Evolutionary conservation across 2,888 invertebrate genomes (phyloP), one percentile per base, ranked within the genome.

Genomic region (Crepidodera aurea): DNA sequence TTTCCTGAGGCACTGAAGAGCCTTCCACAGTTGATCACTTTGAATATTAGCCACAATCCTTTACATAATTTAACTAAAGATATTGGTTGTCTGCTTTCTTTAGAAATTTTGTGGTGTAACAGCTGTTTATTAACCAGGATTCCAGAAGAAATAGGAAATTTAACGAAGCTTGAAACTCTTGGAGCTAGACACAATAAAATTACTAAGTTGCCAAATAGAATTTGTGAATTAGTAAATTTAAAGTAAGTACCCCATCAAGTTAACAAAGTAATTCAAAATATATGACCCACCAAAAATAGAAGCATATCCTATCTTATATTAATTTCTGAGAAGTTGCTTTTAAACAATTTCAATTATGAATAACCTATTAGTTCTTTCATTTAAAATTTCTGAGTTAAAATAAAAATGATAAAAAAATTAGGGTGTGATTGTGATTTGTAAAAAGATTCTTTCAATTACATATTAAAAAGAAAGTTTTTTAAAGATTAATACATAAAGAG

Each of bases 21-120:
- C 65, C 78, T 90, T 69, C 84, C 84, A 69, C 84, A 85, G 62
- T 79, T 90, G 39, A 84, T 86, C 40, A 85, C 85, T 69, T 79
- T 90, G 57, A 90, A 90, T 73, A 77, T 90, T 42, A 89, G 89
- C 76, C 88, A 89, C 71, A 90, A 90, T 77, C 86, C 86, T 6
- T 81, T 90, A 44, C 80, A 82, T 61, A 80, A 78, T 25, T 77
- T 90, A 55, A 85, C 87, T 27, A 83, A 84, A 7, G 85, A 86
- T 74, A 84, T 90, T 61, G 87, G 87, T 2, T 82, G 84, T 46
- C 79, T 90, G 46, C 83, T 82, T 39, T 83, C 83, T 66, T 77
- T 90, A 51, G 87, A 89, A 75, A 85, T 86, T 1, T 84, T 90
- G 69, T 89, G 89, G 89, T 88, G 89, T 73, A 89, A 90, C 72